phyloP scores from a whole-genome alignment of 2,113 vertebrate species.

The Tichodroma muraria region DNA sequence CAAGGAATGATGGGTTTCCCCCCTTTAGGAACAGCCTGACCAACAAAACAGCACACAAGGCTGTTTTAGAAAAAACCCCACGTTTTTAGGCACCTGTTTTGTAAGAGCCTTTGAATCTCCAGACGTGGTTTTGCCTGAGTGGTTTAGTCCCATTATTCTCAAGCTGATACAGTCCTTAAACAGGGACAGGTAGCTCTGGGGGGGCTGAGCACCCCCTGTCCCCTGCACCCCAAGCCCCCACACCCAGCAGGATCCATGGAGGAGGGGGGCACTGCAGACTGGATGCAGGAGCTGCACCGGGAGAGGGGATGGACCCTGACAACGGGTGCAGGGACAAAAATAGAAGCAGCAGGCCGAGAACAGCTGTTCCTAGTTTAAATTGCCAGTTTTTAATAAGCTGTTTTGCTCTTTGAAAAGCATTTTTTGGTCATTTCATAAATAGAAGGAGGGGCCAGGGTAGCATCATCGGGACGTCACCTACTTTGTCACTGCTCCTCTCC shows the following conservation, averaged over 20 bases:
- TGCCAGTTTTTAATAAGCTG: not conserved
- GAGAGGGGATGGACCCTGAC: not conserved
- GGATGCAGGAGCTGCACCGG: accelerated
- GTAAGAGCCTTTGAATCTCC: not conserved
- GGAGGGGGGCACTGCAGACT: not conserved
- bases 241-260: not conserved
- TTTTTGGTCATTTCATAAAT: not conserved
- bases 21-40: not conserved
- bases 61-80: accelerated
- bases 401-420: not conserved
- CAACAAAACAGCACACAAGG: not conserved
- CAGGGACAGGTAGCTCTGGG: not conserved
- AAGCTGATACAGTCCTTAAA: not conserved
- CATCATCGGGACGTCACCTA: not conserved
- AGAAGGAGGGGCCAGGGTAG: not conserved
- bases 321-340: not conserved
- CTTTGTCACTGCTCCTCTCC: not conserved
- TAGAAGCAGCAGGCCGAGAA: not conserved
- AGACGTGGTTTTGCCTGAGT: not conserved
- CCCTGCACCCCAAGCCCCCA: not conserved
- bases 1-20: not conserved
- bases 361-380: slow-evolving; percentile 50
- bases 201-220: not conserved
- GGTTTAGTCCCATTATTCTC: not conserved
- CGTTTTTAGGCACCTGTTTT: not conserved